Evolutionary conservation across 2,888 invertebrate species (phyloP).

Genomic region (Hedychridium roseum): DNA sequence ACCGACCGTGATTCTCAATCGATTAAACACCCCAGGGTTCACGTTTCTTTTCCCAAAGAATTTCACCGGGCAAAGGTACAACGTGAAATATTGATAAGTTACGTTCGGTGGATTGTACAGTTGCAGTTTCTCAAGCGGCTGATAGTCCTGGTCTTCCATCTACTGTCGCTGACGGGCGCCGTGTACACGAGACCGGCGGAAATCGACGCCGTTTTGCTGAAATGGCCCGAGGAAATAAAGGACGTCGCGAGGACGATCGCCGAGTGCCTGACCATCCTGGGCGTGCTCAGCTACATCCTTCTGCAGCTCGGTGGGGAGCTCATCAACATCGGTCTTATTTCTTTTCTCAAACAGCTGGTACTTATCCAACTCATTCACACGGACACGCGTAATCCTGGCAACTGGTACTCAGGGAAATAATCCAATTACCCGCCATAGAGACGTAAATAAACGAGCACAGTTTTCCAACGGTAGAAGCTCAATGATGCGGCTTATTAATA

Average conservation of each 20-base stretch:
- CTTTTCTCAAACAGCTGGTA: slow-evolving; percentile 92
- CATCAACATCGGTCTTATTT: slow-evolving; percentile 89
- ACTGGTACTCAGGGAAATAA: too few species aligned
- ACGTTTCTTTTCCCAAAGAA: too few species aligned
- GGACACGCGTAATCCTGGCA: too few species aligned
- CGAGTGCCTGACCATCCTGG: slow-evolving; percentile 85
- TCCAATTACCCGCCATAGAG: too few species aligned
- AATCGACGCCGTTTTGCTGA: slow-evolving; percentile 67
- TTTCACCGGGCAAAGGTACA: too few species aligned
- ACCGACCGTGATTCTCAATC: not conserved
- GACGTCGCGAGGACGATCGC: slow-evolving; percentile 63
- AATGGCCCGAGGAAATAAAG: slow-evolving; percentile 66
- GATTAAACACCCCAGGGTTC: too few species aligned
- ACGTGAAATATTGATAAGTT: too few species aligned
- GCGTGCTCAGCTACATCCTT: slow-evolving; percentile 87
- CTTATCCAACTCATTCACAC: too few species aligned
- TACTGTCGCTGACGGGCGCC: slow-evolving; percentile 86
- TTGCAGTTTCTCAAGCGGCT: slow-evolving; percentile 93
- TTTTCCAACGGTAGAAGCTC: too few species aligned
- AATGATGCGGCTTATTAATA: too few species aligned
- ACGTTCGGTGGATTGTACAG: too few species aligned
- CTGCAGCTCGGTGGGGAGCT: slow-evolving; percentile 95
- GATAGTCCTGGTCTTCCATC: slow-evolving; percentile 85
- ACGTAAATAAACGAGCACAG: too few species aligned
- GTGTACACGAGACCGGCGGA: slow-evolving; percentile 89